Evolutionary conservation across 2,888 invertebrate genomes (phyloP).

Genomic region (Pandemis heparana): DNA sequence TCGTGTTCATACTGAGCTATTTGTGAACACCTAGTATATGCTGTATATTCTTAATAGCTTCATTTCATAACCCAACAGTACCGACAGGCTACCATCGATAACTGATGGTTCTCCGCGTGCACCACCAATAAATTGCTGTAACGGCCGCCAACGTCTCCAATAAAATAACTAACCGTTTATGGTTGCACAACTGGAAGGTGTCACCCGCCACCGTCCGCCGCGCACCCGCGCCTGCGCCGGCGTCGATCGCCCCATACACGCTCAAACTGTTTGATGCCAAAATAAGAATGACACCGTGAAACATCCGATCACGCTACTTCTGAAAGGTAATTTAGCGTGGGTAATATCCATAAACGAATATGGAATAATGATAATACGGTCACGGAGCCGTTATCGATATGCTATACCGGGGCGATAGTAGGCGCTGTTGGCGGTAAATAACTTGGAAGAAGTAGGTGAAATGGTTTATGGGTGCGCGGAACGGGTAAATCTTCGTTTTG

Average conservation of each 20-base stretch:
- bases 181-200: conserved; percentile 46
- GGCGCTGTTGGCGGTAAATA: conserved; percentile 46
- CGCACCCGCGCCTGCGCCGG: conserved; percentile 1
- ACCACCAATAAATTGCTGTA: conserved; percentile 53
- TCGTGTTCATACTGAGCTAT: no score
- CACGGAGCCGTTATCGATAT: conserved; percentile 62
- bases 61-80: conserved; percentile 33
- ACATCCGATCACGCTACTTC: conserved; percentile 45
- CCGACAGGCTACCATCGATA: not conserved
- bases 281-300: conserved; percentile 35
- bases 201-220: conserved; percentile 10
- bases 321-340: conserved; percentile 61
- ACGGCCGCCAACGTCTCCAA: conserved; percentile 57
- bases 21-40: no score
- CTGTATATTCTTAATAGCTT: conserved; percentile 19
- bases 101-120: conserved; percentile 25
- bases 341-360: conserved; percentile 62
- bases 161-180: conserved; percentile 60
- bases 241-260: conserved; percentile 17
- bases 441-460: conserved; percentile 37
- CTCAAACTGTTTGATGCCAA: conserved; percentile 45
- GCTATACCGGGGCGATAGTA: conserved; percentile 43
- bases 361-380: conserved; percentile 65
- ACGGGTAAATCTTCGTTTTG: conserved; percentile 32
- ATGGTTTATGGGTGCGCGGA: conserved; percentile 38